These are phyloP conservation scores for Epizoanthus fatuus DNA, from an alignment of 92 coral and sea anemone species.

Conservation along the genomic window DNA sequence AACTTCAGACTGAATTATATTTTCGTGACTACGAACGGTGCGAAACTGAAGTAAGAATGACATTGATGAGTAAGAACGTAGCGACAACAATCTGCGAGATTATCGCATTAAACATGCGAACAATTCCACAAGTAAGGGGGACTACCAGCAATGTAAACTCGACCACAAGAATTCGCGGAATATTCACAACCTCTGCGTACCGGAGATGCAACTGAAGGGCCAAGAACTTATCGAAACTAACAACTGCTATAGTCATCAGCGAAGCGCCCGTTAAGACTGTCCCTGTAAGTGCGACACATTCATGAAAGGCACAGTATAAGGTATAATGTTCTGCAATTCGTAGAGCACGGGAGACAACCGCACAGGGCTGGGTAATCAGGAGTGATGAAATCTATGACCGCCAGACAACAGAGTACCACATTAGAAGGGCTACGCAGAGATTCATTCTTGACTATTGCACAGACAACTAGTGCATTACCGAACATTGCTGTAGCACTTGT, in stretches of 20 bases:
- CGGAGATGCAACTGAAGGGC: slow-evolving; percentile 4
- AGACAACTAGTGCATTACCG: background rate
- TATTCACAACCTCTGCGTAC: background rate
- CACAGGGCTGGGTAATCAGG: background rate
- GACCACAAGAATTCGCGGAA: slow-evolving; percentile 3
- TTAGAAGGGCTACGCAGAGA: background rate
- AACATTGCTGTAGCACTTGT: background rate
- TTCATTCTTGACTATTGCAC: background rate
- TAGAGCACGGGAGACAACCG: background rate
- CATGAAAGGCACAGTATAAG: no score
- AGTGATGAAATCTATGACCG: background rate
- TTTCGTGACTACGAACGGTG: no score
- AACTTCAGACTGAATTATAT: no score
- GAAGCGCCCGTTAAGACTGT: no score
- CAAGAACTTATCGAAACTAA: no score
- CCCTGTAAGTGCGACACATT: no score
- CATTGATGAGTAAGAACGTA: background rate
- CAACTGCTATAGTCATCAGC: no score
- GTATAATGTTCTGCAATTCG: background rate
- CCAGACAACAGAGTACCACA: background rate
- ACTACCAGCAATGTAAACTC: background rate
- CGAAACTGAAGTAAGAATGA: background rate
- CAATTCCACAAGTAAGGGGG: no score
- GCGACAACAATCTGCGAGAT: background rate
- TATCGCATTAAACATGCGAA: no score